phyloP scores from a whole-genome alignment of 2,113 vertebrate genomes.

The Dromas ardeola region DNA sequence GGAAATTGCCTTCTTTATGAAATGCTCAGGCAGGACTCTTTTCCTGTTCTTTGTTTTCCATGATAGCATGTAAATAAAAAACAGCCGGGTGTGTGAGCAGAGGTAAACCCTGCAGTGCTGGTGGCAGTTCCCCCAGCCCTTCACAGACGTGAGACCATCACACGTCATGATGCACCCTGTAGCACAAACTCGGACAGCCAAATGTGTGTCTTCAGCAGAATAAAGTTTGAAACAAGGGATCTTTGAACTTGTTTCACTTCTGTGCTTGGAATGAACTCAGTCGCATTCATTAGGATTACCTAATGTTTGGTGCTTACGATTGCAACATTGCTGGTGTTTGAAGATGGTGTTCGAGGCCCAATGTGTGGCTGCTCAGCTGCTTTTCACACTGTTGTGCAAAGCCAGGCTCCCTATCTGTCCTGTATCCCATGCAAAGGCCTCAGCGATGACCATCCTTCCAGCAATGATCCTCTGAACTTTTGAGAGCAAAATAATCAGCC shows the following conservation, averaged over 20 bases:
- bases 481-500: not conserved
- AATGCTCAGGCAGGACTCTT: not conserved
- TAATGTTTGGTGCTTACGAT: not conserved
- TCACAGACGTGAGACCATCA: rapidly evolving
- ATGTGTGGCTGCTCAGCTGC: not conserved
- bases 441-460: not conserved
- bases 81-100: not conserved
- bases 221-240: not conserved
- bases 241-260: not conserved
- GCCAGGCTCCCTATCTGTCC: not conserved
- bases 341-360: not conserved
- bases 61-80: not conserved
- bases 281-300: not conserved
- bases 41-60: not conserved
- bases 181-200: not conserved
- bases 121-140: not conserved
- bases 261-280: not conserved
- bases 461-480: not conserved
- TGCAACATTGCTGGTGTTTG: not conserved
- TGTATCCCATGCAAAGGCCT: not conserved
- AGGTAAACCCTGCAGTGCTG: not conserved
- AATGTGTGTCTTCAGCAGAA: not conserved
- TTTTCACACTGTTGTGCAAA: not conserved
- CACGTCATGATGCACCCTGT: rapidly evolving
- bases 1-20: not conserved